Evolutionary conservation across 2,797 vertebrate species (phyloP).

Genomic region (Apodemus agrarius): DNA sequence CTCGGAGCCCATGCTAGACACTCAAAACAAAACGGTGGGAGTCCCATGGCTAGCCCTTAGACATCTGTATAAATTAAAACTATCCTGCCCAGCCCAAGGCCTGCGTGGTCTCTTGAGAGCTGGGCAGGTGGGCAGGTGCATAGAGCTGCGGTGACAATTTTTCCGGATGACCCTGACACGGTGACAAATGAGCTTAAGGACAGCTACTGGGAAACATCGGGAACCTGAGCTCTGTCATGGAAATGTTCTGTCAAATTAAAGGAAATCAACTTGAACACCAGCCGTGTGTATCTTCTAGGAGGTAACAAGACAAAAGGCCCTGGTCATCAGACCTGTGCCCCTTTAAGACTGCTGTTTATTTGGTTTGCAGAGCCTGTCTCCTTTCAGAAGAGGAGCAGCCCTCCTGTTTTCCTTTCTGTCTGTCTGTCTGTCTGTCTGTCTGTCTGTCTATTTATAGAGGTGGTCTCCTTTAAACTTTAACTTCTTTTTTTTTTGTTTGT

Average conservation of each 20-base stretch:
- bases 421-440: background rate
- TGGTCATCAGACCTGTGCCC: background rate
- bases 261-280: conserved; percentile 34
- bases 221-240: conserved; percentile 35
- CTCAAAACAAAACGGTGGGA: conserved; percentile 32
- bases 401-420: background rate
- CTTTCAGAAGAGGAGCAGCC: background rate
- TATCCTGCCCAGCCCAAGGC: background rate
- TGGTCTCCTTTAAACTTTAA: background rate
- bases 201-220: conserved; percentile 40
- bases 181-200: conserved; percentile 60
- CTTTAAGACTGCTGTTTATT: background rate
- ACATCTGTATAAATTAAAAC: conserved; percentile 60
- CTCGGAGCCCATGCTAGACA: conserved; percentile 43
- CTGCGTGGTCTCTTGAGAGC: background rate
- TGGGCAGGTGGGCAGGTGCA: background rate
- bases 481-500: background rate
- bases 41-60: background rate
- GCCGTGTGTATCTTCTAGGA: background rate
- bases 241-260: conserved; percentile 60
- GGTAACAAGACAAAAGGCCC: background rate
- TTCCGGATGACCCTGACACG: background rate
- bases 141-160: background rate
- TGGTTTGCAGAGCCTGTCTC: background rate
- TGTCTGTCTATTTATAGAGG: background rate